A percentile compares a stretch with the other conserved stretches of the same genome.
Conservation (phyloP, 53 echinoderm and acorn worm genomes). For the Holothuria scabra region DNA sequence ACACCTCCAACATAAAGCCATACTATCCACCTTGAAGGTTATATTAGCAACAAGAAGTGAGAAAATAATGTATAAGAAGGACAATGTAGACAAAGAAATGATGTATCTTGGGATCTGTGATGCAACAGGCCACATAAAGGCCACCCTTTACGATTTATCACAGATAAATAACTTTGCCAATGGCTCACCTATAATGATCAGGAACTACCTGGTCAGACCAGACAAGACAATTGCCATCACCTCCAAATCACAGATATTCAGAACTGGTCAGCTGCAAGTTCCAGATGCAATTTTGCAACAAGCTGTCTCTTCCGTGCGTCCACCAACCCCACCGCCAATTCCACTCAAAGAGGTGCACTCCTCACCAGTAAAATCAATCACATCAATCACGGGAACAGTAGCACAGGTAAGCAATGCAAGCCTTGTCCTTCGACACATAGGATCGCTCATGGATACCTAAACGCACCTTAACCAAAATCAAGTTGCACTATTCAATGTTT, state of each 20-base stretch:
- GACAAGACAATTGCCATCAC: constrained; percentile 17
- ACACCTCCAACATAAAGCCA: background rate
- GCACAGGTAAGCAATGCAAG: constrained; percentile 11
- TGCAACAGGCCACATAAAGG: constrained; percentile 14
- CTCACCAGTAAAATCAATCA: constrained; percentile 9
- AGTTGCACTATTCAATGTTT: no score
- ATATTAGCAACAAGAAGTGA: constrained; percentile 15
- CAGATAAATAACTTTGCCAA: constrained; percentile 16
- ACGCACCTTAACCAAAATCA: no score
- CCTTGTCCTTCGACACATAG: background rate
- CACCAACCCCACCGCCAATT: background rate
- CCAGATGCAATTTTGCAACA: constrained; percentile 11
- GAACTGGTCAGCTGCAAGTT: background rate
- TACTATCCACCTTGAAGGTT: constrained; percentile 5
- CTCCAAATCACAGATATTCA: constrained; percentile 2
- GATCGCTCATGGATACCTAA: no score
- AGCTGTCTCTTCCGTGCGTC: constrained; percentile 6
- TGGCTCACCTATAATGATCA: background rate
- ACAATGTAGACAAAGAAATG: constrained; percentile 14
- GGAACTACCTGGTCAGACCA: constrained; percentile 11
- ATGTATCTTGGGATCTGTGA: constrained; percentile 14
- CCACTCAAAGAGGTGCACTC: constrained; percentile 8
- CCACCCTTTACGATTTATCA: constrained; percentile 5
- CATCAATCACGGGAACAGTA: background rate
- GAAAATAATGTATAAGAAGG: background rate